phyloP scores from a whole-genome alignment of 2,797 vertebrate genomes.

The Smutsia temminckii region DNA sequence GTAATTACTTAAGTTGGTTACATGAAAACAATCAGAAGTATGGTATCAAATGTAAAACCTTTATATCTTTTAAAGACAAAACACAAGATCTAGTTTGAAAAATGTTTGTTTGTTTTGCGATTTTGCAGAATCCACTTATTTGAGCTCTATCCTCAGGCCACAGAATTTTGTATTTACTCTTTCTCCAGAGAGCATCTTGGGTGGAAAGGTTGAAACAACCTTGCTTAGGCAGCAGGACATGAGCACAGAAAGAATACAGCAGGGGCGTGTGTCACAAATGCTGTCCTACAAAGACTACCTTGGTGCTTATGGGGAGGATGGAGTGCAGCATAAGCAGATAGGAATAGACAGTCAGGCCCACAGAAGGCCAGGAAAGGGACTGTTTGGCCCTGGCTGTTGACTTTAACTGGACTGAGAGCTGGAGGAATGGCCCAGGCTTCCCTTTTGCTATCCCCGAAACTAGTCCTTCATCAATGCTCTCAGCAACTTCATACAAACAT shows the following conservation, averaged over 20 bases:
- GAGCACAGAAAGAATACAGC: neutral
- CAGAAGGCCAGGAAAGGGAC: neutral
- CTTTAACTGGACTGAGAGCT: neutral
- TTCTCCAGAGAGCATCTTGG: neutral
- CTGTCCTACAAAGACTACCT: neutral
- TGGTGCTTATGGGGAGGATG: fast-evolving
- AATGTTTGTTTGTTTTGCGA: neutral
- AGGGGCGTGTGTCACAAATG: neutral
- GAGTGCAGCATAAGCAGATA: neutral
- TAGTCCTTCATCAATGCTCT: neutral
- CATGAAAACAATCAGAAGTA: neutral
- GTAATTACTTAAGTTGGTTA: neutral
- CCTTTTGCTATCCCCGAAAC: neutral
- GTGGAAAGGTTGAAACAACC: neutral
- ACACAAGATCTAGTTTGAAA: neutral
- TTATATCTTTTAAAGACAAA: neutral
- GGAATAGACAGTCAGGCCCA: neutral
- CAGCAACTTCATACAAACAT: neutral
- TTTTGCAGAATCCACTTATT: neutral
- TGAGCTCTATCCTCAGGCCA: neutral
- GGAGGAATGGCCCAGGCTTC: neutral
- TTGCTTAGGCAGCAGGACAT: neutral
- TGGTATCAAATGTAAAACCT: neutral
- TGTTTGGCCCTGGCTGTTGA: neutral
- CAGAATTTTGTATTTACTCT: neutral